Evolutionary conservation across 2,888 invertebrate genomes (phyloP).

Genomic region (Trissonchulus latispiculum): DNA sequence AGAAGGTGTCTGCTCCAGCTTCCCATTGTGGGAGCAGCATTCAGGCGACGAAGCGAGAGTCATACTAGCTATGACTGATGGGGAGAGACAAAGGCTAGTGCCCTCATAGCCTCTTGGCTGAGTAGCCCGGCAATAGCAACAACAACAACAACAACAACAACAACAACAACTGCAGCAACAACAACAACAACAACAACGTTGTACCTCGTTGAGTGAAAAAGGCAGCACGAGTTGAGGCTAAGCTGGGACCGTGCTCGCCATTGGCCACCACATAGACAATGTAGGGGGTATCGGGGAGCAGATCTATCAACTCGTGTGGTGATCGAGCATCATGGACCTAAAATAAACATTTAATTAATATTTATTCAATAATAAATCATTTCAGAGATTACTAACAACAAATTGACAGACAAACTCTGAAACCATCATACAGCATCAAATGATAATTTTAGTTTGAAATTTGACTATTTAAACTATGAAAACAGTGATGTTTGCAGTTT

Average conservation of each 20-base stretch:
- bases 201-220: conserved; percentile 17
- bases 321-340: conserved; percentile 12
- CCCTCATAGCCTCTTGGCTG: conserved; percentile 14
- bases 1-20: too few relatives aligned
- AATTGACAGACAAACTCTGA: too few relatives aligned
- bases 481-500: too few relatives aligned
- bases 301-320: conserved; percentile 12
- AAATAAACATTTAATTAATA: neutral
- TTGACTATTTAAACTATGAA: too few relatives aligned
- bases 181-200: conserved; percentile 7
- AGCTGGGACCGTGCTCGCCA: conserved; percentile 16
- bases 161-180: neutral
- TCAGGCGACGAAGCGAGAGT: too few relatives aligned
- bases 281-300: conserved; percentile 20
- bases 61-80: too few relatives aligned
- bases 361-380: neutral
- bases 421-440: too few relatives aligned
- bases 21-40: too few relatives aligned
- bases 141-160: conserved; percentile 3
- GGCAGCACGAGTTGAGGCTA: conserved; percentile 12
- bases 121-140: too few relatives aligned
- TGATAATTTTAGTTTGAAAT: too few relatives aligned
- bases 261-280: conserved; percentile 19
- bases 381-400: too few relatives aligned
- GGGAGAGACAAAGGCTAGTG: too few relatives aligned